Base-by-base conservation (phyloP, 1,140 invertebrate species). In the Manduca sexta region DNA sequence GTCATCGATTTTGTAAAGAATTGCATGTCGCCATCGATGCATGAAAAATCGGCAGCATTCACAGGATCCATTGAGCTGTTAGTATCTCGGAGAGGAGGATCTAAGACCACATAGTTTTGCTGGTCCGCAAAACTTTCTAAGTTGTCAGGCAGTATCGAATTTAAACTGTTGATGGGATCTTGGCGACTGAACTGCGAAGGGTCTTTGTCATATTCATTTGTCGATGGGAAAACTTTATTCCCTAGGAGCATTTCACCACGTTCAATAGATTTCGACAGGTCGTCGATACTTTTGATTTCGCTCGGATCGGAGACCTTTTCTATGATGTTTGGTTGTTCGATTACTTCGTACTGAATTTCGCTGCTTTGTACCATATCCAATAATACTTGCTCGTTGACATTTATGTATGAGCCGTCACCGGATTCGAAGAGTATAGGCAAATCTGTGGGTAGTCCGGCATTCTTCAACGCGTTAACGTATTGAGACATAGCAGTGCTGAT, bases 371-470 rank as follows among this genome's bases (percentile, higher is more conserved):
- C 86, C 75, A 89, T 86, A 52, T 88, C 86, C 43, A 87, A 71
- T 14, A 88, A 72, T 15, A 88, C 84, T 76, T 88, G 86, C 74
- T 88, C 88, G 45, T 88, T 88, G 6, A 89, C 81, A 35, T 87
- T 88, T 4, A 88, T 85, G 45, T 88, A 88, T 1, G 86, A 88
- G 0, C 88, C 88, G 53, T 89, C 87, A 7, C 87, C 87, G 29
- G 85, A 88, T 58, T 89, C 87, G 40, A 88, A 86, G 3, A 88
- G 61, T 54, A 88, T 88, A 2, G 88, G 87, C 15, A 88, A 61
- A 62, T 89, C 85, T 12, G 87, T 87, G 1, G 88, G 88, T 13
- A 89, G 66, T 7, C 88, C 88, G 4, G 88, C 86, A 49, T 64
- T 87, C 64, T 88, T 89, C 17, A 89, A 60, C 3, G 87, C 86